Percentiles rank a stretch among this genome's conserved stretches.
Conservation (phyloP, 2,797 vertebrate genomes). For the Epinephelus awoara region DNA sequence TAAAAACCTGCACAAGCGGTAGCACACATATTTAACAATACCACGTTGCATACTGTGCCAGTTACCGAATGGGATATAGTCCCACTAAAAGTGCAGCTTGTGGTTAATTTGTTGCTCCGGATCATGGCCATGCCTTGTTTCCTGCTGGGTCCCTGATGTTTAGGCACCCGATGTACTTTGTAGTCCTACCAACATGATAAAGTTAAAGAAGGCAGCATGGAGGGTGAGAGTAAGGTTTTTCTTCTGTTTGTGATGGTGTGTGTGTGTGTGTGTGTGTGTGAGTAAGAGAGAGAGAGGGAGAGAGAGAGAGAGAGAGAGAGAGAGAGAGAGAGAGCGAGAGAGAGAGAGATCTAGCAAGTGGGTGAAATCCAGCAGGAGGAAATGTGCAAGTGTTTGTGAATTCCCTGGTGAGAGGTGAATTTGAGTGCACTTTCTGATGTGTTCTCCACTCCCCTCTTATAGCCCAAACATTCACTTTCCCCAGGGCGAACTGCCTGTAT, state of each 20-base stretch:
- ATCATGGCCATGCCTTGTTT: conserved; percentile 6
- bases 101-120: not conserved
- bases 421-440: conserved; percentile 61
- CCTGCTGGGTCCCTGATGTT: not conserved
- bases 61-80: conserved; percentile 1
- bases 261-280: conserved; percentile 10
- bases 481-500: not conserved
- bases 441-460: conserved; percentile 22
- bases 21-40: not conserved
- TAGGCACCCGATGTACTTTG: conserved; percentile 1
- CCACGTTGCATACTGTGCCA: not conserved
- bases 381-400: conserved; percentile 56
- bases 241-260: conserved; percentile 11
- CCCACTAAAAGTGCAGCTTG: not conserved
- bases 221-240: conserved; percentile 17
- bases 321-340: conserved; percentile 25
- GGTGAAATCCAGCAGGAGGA: conserved; percentile 61
- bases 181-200: conserved; percentile 22
- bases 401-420: conserved; percentile 61
- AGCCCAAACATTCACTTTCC: conserved; percentile 48
- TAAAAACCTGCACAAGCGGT: not conserved
- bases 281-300: not conserved
- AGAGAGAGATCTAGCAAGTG: conserved; percentile 48
- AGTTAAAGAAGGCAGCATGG: conserved; percentile 11
- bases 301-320: conserved; percentile 11